phyloP scores from a whole-genome alignment of 2,113 vertebrate genomes.

The Chaetodon trifascialis region DNA sequence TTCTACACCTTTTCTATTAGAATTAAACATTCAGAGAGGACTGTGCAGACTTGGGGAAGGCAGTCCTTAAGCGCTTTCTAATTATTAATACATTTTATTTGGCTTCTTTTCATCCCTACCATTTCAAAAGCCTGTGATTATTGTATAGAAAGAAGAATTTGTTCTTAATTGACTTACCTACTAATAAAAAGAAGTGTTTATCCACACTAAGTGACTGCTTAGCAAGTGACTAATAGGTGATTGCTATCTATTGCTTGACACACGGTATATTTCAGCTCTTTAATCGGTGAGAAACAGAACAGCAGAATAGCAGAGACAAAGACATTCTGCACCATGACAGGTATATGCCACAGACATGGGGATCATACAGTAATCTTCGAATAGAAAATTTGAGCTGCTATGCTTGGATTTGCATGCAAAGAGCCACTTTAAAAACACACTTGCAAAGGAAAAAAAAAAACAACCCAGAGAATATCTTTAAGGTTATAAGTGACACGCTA shows the following conservation, averaged over 20 bases:
- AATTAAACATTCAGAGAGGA: not conserved
- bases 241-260: conserved; percentile 25
- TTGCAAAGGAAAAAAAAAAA: not conserved
- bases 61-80: not conserved
- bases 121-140: conserved; percentile 7
- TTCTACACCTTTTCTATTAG: not conserved
- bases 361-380: conserved; percentile 42
- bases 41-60: not conserved
- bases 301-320: conserved; percentile 48
- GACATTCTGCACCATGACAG: conserved; percentile 45
- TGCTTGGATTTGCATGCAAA: conserved; percentile 62
- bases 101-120: conserved; percentile 1
- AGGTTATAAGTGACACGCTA: conserved; percentile 70
- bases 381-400: conserved; percentile 51
- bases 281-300: conserved; percentile 45
- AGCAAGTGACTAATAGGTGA: conserved; percentile 41
- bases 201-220: conserved; percentile 36
- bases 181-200: conserved; percentile 28
- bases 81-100: conserved; percentile 12
- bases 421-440: conserved; percentile 56
- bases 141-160: not conserved
- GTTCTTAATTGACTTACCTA: conserved; percentile 9
- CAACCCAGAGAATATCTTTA: conserved; percentile 46
- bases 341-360: conserved; percentile 36
- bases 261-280: conserved; percentile 11